Evolutionary conservation across 2,113 vertebrate genomes (phyloP), one percentile per base, ranked within the genome.

Genomic region (Tricholaema leucomelas): DNA sequence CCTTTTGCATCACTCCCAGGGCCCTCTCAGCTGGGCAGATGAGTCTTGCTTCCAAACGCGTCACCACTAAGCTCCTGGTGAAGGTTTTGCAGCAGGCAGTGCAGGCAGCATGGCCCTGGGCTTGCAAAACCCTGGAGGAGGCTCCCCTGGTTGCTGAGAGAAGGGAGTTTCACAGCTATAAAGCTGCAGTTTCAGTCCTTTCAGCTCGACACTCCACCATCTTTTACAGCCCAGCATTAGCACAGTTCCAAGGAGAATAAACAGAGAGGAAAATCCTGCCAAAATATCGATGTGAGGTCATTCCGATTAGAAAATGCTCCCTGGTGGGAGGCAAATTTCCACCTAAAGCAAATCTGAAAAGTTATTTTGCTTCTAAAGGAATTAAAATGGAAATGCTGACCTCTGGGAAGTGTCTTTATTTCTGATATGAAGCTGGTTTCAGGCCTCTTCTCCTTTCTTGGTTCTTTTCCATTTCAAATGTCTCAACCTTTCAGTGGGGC

Each of bases 251-350:
- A 82, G 75, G 54, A 91, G 69, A 40, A 44, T 76, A 95, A 92
- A 59, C 8, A n/a, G 69, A 28, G 56, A 56, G 44, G 84, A 76
- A 87, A 82, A 91, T 17, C 66, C 87, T 93, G 91, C 74, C 81
- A 95, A 90, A 88, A 70, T 38, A 84, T 52, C 63, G 23, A 81
- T 90, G 67, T 88, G 81, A 91, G 81, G 38, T 90, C 33, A 93
- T 76, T 88, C 61, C 81, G 86, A 11, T 66, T 72, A 75, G 90
- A 84, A 88, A 94, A 90, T 15, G 28, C 60, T 84, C 93, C 86
- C 66, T 5, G 24, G 56, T 46, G 79, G 59, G 77, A 86, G 76
- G 83, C 58, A 88, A 75, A 88, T 83, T 77, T 64, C 60, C 44
- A 66, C 52, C 33, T 31, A 88, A 59, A 85, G 65, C 63, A 59